phyloP scores from a whole-genome alignment of 2,113 vertebrate genomes.

The Felis chaus region DNA sequence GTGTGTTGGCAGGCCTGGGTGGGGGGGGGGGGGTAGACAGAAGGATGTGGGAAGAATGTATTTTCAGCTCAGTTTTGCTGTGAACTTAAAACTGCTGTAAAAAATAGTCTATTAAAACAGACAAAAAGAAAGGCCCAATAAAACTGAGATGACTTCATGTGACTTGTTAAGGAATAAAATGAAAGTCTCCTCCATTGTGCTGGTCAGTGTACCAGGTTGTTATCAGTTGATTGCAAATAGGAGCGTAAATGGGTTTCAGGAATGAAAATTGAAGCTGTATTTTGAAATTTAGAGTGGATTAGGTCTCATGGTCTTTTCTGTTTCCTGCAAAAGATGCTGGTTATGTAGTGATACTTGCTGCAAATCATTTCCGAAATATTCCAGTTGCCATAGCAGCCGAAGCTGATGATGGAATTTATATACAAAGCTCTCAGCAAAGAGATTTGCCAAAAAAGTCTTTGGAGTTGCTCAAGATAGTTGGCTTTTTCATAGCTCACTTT shows the following conservation, averaged over 20 bases:
- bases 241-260: conserved; percentile 42
- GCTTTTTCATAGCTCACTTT: conserved; percentile 63
- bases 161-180: conserved; percentile 1
- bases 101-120: background rate
- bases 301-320: conserved; percentile 56
- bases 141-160: conserved; percentile 48
- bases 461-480: conserved; percentile 76
- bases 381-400: conserved; percentile 84
- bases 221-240: conserved; percentile 52
- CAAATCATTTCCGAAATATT: conserved; percentile 84
- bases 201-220: background rate
- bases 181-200: background rate
- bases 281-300: conserved; percentile 63
- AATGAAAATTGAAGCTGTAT: conserved; percentile 17
- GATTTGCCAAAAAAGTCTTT: conserved; percentile 77
- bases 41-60: background rate
- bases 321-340: conserved; percentile 68
- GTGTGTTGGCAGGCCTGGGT: too few species aligned
- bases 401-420: conserved; percentile 82
- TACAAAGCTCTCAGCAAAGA: conserved; percentile 76
- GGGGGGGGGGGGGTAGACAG: too few species aligned
- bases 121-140: background rate
- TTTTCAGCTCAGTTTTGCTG: conserved; percentile 4
- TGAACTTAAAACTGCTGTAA: background rate
- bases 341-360: conserved; percentile 74